Evolutionary conservation across 2,888 invertebrate species (phyloP).

Genomic region (Onchidella celtica): DNA sequence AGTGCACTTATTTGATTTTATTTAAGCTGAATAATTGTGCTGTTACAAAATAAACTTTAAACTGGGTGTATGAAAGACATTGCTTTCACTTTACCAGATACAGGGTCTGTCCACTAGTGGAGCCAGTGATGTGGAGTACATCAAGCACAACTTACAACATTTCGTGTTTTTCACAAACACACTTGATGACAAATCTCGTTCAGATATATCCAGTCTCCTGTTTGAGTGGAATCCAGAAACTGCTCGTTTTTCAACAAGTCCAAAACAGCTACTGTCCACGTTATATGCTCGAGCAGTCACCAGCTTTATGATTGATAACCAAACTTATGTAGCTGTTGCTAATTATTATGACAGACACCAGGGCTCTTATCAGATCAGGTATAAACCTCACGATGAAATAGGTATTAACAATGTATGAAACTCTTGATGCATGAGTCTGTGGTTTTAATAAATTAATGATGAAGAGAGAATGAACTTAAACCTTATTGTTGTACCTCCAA

Average conservation of each 20-base stretch:
- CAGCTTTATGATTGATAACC: conserved; percentile 63
- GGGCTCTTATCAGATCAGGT: conserved; percentile 56
- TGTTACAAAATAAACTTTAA: too few relatives aligned
- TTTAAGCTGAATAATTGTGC: too few relatives aligned
- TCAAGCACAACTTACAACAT: conserved; percentile 58
- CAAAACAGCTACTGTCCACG: conserved; percentile 67
- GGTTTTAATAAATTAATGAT: too few relatives aligned
- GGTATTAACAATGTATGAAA: too few relatives aligned
- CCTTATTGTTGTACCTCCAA: too few relatives aligned
- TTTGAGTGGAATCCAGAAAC: conserved; percentile 70
- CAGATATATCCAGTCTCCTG: conserved; percentile 65
- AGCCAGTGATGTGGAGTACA: conserved; percentile 70
- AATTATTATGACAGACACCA: conserved; percentile 67
- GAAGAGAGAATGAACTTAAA: too few relatives aligned
- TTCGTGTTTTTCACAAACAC: conserved; percentile 73
- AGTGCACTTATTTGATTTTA: too few relatives aligned
- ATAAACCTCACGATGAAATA: conserved; percentile 9
- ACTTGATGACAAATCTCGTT: conserved; percentile 66
- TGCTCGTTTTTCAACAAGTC: conserved; percentile 60
- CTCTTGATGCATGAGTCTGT: too few relatives aligned
- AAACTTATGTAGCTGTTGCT: conserved; percentile 70
- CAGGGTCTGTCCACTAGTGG: conserved; percentile 73
- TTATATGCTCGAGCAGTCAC: conserved; percentile 68
- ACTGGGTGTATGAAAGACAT: too few relatives aligned
- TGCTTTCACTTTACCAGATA: too few relatives aligned